These are phyloP conservation scores for Choloepus hoffmanni DNA, from an alignment of 2,113 vertebrate species.

Conservation along the genomic window DNA sequence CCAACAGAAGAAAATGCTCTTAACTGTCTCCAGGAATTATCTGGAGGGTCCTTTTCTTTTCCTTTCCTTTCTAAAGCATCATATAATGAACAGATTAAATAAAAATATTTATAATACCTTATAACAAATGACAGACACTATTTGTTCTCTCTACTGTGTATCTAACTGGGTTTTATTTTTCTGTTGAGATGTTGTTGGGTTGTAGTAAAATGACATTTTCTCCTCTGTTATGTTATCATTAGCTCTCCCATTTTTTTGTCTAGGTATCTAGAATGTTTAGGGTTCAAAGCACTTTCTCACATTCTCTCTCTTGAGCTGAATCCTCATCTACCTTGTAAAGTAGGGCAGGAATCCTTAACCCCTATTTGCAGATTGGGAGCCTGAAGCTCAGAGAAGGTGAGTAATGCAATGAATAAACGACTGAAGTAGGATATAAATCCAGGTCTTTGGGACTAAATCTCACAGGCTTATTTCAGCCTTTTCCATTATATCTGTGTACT, in stretches of 20 bases:
- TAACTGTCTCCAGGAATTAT: background rate
- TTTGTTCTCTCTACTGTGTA: background rate
- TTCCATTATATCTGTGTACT: background rate
- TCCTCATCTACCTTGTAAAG: background rate
- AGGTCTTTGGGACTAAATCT: background rate
- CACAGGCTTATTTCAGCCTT: rapidly evolving
- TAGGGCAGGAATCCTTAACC: background rate
- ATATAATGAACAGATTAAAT: background rate
- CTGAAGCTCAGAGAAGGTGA: background rate
- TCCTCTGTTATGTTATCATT: background rate
- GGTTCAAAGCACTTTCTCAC: background rate
- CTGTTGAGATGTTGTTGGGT: background rate
- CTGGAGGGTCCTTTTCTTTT: background rate
- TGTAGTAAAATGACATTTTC: background rate
- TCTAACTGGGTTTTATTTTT: background rate
- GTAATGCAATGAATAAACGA: rapidly evolving
- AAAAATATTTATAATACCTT: background rate
- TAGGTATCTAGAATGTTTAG: background rate
- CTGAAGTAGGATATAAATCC: rapidly evolving
- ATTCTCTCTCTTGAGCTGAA: background rate
- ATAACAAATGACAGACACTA: background rate
- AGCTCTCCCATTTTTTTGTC: background rate
- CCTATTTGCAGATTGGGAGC: background rate
- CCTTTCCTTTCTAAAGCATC: background rate
- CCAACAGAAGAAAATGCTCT: background rate